Conservation (phyloP, 2,797 vertebrate genomes). For the Okamejei kenojei region DNA sequence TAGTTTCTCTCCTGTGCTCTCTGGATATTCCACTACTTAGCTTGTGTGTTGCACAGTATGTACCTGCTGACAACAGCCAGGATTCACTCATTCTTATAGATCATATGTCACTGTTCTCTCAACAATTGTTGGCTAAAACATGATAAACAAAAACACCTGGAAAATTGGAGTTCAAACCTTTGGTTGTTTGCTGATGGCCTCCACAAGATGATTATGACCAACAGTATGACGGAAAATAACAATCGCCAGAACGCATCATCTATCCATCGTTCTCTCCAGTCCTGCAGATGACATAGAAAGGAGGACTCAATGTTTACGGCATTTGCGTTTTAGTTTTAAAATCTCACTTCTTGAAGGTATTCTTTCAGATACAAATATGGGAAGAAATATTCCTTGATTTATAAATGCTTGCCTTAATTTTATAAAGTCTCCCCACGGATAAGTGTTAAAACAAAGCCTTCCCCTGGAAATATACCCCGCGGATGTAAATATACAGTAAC, state of each 20-base stretch:
- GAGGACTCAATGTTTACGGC: not conserved
- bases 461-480: not conserved
- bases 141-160: not conserved
- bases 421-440: too few species aligned
- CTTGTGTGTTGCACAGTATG: not conserved
- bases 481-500: not conserved
- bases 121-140: not conserved
- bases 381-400: too few species aligned
- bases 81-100: not conserved
- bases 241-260: constrained; percentile 94
- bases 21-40: not conserved
- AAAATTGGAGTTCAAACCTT: constrained; percentile 60
- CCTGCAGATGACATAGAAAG: constrained; percentile 57
- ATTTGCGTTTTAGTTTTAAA: not conserved
- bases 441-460: too few species aligned
- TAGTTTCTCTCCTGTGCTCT: not conserved
- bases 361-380: not conserved
- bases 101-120: not conserved
- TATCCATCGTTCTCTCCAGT: constrained; percentile 90
- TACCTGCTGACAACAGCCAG: not conserved
- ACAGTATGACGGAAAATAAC: constrained; percentile 88
- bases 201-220: constrained; percentile 94
- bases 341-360: not conserved
- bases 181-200: constrained; percentile 89
- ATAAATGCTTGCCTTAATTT: too few species aligned